Conservation (phyloP, 2,888 invertebrate species). For the Leucozona laternaria region DNA sequence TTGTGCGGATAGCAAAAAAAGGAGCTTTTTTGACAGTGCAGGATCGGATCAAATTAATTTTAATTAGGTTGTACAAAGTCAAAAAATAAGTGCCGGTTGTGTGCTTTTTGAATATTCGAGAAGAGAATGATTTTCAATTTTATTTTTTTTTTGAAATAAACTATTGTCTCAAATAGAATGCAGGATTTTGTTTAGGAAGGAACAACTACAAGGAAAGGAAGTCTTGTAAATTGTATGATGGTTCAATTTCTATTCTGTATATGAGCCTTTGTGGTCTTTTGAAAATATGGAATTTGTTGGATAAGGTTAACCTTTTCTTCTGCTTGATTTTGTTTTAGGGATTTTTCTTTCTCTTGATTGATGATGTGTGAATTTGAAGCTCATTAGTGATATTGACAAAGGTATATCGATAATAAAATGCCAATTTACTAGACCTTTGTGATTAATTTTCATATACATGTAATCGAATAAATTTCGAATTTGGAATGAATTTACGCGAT, state of each 20-base stretch:
- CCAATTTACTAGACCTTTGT: neutral
- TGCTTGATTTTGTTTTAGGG: neutral
- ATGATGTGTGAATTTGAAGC: neutral
- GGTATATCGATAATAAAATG: neutral
- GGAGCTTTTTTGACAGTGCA: neutral
- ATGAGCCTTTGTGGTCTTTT: neutral
- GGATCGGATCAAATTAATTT: slow-evolving; percentile 19
- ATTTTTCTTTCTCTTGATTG: neutral
- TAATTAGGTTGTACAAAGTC: slow-evolving; percentile 20
- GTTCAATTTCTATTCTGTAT: neutral
- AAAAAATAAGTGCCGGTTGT: neutral
- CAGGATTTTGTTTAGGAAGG: neutral
- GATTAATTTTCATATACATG: neutral
- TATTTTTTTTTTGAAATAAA: neutral
- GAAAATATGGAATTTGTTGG: neutral
- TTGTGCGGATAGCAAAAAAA: neutral
- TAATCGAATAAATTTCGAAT: neutral
- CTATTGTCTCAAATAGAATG: neutral
- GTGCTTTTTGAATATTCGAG: neutral
- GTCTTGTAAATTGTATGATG: neutral
- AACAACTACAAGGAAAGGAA: neutral
- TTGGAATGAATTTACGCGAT: neutral
- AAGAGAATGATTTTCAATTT: neutral
- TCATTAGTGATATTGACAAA: neutral
- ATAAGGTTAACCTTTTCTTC: neutral